Evolutionary conservation across 1,140 invertebrate species (phyloP).

Genomic region (Delia radicum): DNA sequence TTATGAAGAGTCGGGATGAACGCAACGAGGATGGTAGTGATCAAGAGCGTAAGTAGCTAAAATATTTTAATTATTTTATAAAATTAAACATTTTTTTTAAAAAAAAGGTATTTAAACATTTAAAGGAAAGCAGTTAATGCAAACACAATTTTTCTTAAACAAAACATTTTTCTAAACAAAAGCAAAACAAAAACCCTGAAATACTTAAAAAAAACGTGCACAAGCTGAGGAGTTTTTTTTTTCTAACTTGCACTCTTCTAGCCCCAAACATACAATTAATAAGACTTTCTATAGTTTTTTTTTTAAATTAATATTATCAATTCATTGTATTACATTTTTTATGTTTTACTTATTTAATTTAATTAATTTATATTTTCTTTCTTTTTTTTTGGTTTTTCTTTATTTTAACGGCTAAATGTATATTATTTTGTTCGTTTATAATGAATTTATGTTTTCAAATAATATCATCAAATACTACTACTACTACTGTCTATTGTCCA

Average conservation of each 20-base stretch:
- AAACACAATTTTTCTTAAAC: slow-evolving; percentile 2
- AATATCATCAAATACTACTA: neutral
- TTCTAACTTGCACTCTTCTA: neutral
- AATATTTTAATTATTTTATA: neutral
- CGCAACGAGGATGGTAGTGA: slow-evolving; percentile 97
- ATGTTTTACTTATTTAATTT: too few species aligned
- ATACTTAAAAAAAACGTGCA: neutral
- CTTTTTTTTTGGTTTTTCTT: neutral
- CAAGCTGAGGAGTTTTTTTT: neutral
- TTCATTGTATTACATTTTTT: too few species aligned
- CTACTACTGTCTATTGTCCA: neutral
- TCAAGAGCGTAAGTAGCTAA: slow-evolving; percentile 89
- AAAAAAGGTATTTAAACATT: neutral
- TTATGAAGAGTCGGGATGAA: slow-evolving; percentile 98
- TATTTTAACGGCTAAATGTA: neutral
- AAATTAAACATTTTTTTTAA: neutral
- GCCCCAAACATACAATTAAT: neutral
- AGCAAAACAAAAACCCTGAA: neutral
- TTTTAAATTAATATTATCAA: neutral
- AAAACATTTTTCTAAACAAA: neutral
- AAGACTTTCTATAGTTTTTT: neutral
- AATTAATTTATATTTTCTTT: neutral
- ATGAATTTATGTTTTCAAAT: too few species aligned
- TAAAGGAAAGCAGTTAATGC: neutral
- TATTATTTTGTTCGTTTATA: neutral